Evolutionary conservation across 2,888 invertebrate genomes (phyloP).

Genomic region (Pandemis cinnamomeana): DNA sequence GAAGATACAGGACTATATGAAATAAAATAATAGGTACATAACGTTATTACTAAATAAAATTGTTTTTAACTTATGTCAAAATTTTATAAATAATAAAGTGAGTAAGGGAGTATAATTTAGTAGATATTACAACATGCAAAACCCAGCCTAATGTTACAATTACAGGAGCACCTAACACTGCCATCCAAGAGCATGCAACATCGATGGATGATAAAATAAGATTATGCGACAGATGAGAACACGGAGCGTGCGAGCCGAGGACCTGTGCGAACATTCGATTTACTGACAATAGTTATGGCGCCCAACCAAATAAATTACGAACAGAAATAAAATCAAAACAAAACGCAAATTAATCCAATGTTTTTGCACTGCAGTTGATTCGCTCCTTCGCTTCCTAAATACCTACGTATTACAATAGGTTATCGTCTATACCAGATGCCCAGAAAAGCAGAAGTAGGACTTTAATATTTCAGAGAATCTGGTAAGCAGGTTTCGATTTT

Average conservation of each 20-base stretch:
- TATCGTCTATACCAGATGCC: background rate
- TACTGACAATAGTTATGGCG: constrained; percentile 55
- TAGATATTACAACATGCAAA: constrained; percentile 29
- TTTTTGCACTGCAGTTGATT: constrained; percentile 37
- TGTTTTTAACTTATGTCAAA: background rate
- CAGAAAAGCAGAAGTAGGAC: background rate
- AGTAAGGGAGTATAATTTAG: background rate
- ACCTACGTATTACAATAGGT: background rate
- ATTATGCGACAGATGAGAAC: constrained; percentile 16
- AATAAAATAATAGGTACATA: background rate
- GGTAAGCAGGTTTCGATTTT: background rate
- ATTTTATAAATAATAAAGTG: background rate
- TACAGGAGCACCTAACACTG: constrained; percentile 5
- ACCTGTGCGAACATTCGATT: constrained; percentile 51
- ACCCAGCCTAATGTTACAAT: background rate
- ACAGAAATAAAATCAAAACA: constrained; percentile 38
- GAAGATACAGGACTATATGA: background rate
- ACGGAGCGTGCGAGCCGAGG: constrained; percentile 55
- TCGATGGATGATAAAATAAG: constrained; percentile 17
- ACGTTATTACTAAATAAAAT: background rate
- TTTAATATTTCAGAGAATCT: background rate
- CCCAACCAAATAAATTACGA: constrained; percentile 46
- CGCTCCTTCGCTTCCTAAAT: constrained; percentile 1
- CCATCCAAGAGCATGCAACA: constrained; percentile 30
- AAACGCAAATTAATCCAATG: constrained; percentile 29